Evolutionary conservation across 2,797 vertebrate genomes (phyloP).

Genomic region (Paramormyrops hopkinsi): DNA sequence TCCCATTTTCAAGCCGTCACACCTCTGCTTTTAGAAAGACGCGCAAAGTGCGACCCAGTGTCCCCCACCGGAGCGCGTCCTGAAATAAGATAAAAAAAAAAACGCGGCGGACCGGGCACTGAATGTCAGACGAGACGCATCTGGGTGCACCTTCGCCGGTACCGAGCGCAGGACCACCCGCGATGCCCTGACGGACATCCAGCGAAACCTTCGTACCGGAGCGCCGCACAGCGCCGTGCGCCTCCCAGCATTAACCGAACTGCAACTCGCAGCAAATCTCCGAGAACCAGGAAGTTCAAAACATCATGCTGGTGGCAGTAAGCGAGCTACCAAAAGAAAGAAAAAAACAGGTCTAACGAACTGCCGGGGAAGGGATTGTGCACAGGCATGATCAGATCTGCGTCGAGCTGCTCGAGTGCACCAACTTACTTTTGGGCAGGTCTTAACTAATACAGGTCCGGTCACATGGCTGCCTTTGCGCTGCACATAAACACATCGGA

Average conservation of each 20-base stretch:
- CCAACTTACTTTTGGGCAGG: constrained; percentile 17
- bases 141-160: neutral
- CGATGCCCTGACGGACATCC: neutral
- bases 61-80: neutral
- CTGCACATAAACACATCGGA: neutral
- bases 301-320: constrained; percentile 7
- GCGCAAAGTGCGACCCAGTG: neutral
- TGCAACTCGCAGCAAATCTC: neutral
- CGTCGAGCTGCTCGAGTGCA: neutral
- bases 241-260: neutral
- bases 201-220: neutral
- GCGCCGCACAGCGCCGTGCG: neutral
- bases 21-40: neutral
- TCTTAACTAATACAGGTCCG: constrained; percentile 9
- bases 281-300: constrained; percentile 16
- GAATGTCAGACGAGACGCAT: neutral
- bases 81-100: neutral
- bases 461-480: constrained; percentile 19
- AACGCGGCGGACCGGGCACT: neutral
- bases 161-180: neutral
- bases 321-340: neutral
- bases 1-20: constrained; percentile 49
- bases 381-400: constrained; percentile 18
- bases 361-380: constrained; percentile 15
- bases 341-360: constrained; percentile 18